Conservation (phyloP, 2,797 vertebrate genomes). For the Mareca strepera region DNA sequence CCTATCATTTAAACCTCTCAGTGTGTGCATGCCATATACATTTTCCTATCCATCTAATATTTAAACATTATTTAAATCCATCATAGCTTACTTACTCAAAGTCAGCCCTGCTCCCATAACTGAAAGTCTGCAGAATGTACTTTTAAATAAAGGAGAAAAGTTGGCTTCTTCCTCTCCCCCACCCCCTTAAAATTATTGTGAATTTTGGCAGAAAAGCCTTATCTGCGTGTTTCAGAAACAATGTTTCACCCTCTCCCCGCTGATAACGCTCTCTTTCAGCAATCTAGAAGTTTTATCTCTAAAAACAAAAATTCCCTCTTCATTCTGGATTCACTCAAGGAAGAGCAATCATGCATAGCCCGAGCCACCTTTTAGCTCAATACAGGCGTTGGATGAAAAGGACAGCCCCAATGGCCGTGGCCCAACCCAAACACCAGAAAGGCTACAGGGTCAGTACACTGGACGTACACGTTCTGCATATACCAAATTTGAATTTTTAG, state of each 20-base stretch:
- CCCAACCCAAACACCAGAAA: neutral
- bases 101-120: neutral
- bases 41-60: constrained; percentile 25
- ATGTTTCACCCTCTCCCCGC: neutral
- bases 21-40: neutral
- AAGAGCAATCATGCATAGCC: neutral
- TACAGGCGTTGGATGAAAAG: neutral
- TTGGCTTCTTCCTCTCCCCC: neutral
- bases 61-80: constrained; percentile 54
- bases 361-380: neutral
- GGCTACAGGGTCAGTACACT: neutral
- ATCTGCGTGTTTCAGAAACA: neutral
- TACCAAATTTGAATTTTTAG: neutral
- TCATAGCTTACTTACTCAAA: constrained; percentile 39
- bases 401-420: neutral
- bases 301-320: neutral
- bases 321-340: neutral
- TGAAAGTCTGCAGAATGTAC: constrained; percentile 23
- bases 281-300: neutral
- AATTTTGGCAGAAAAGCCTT: neutral
- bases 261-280: neutral
- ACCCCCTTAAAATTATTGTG: neutral
- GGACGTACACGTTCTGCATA: neutral
- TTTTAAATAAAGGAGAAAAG: constrained; percentile 21
- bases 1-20: constrained; percentile 38